Conservation (phyloP, 2,888 invertebrate species). For the Mamestra brassicae region DNA sequence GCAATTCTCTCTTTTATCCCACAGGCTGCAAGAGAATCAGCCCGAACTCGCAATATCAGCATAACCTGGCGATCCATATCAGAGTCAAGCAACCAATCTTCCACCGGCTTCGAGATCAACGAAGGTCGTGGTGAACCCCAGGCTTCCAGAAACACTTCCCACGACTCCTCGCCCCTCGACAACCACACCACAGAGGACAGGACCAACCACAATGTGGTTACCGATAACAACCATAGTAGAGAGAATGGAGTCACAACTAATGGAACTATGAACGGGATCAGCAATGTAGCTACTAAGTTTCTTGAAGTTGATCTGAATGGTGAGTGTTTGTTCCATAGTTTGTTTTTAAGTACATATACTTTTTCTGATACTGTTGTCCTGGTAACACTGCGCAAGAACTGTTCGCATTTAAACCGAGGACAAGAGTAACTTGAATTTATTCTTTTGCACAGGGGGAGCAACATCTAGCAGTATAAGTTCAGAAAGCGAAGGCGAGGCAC, state of each 20-base stretch:
- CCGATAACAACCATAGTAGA: conserved; percentile 66
- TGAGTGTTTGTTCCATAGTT: conserved; percentile 65
- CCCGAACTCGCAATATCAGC: conserved; percentile 84
- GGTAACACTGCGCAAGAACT: not conserved
- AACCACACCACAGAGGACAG: conserved; percentile 72
- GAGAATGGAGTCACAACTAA: conserved; percentile 66
- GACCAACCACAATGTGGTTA: conserved; percentile 70
- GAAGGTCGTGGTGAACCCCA: conserved; percentile 71
- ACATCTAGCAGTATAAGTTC: conserved; percentile 84
- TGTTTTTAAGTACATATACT: not conserved
- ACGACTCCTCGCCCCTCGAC: conserved; percentile 73
- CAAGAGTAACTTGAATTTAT: not conserved
- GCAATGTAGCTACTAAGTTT: conserved; percentile 81
- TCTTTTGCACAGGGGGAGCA: conserved; percentile 72
- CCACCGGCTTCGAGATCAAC: conserved; percentile 80
- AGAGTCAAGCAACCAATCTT: conserved; percentile 88
- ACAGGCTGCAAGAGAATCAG: conserved; percentile 81
- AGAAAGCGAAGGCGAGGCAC: conserved; percentile 82
- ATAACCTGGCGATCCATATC: conserved; percentile 89
- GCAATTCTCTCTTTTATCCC: not conserved
- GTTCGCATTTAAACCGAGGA: not conserved
- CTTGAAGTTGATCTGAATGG: conserved; percentile 87
- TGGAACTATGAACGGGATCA: conserved; percentile 75
- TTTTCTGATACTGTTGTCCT: not conserved
- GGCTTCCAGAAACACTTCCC: conserved; percentile 64